Evolutionary conservation across 2,113 vertebrate genomes (phyloP), one percentile per base, ranked within the genome.

Genomic region (Columba janthina): DNA sequence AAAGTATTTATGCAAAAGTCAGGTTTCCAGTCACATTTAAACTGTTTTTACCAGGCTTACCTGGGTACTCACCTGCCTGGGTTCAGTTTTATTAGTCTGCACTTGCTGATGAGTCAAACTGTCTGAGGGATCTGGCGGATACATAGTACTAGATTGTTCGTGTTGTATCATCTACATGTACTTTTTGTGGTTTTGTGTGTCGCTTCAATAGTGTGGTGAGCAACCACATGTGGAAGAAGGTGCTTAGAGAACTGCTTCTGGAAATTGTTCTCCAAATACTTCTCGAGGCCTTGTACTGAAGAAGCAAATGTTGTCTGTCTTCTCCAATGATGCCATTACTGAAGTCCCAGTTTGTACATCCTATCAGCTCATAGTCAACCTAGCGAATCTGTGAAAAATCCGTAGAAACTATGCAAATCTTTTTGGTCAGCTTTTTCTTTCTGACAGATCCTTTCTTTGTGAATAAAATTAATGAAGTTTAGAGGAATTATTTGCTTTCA

Each of bases 111-210:
- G 57, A 80, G 16, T 66, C 38, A 65, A 40, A 20, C 29, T 77
- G 28, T 84, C 75, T 79, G 62, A 69, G 26, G 65, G n/a, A 60
- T 58, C 56, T 66, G n/a, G 40, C 67, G 38, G 40, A 25, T 21
- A 75, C 66, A 0, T 72, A 74, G 40, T 34, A 36, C 22, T 54
- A 18, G 15, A 53, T 40, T 67, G 21, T 85, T 76, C 0, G 0
- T 69, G 10, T 82, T 78, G 8, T 34, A 72, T 21, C 22, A 85
- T 85, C n/a, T 89, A 48, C 71, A 62, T 51, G 7, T 77, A 11
- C 50, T 57, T 66, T 46, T 29, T 62, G 6, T 74, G 44, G 40
- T 88, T 82, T 76, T 29, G 3, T 25, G 6, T 62, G 42, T 76
- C 38, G 34, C 57, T 40, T 85, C 46, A 84, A 8, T 62, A 75